Evolutionary conservation across 2,888 invertebrate species (phyloP), one percentile per base, ranked within the genome.

Genomic region (Drosophila prostipennis): DNA sequence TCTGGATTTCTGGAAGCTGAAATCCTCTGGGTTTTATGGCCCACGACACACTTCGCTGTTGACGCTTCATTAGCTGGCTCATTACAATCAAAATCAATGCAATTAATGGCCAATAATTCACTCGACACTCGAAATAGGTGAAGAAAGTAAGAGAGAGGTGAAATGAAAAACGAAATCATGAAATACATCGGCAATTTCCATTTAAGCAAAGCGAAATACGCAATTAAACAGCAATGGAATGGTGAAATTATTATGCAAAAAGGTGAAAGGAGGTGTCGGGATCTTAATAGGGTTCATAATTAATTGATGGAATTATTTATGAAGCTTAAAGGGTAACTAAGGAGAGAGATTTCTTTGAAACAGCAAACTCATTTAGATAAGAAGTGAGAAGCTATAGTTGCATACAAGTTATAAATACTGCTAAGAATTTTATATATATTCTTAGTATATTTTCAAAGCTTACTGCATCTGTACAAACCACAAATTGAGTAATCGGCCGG

Each of bases 11-110:
- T 4, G 6, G 13, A 11, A 55, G 40, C 5, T 4, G 10, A 51
- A 59, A 29, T 23, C 14, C 11, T 36, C 37, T 13, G 57, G 13
- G 34, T 64, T 78, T 55, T 48, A 67, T 54, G 39, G 14, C 19
- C 52, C 23, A 48, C 26, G 29, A 1, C 48, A 26, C 26, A 55
- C 26, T 2, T 16, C 13, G 7, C 56, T 64, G 61, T 57, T 52
- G 75, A 65, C 72, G 54, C 58, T 80, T 84, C 78, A 80, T 72
- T 78, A 80, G 58, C 46, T 43, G 43, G 16, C 52, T 69, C 65
- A 48, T 68, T 67, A 43, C 52, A 72, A 63, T 40, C 72, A 48
- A 60, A 72, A 75, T 79, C 78, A 75, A 51, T 42, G 57, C 53
- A 75, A 78, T 84, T 58, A 23, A 63, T 39, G 54, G 29, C 49